Evolutionary conservation across 2,797 vertebrate species (phyloP).

Genomic region (Hydrocynus forskahlii): DNA sequence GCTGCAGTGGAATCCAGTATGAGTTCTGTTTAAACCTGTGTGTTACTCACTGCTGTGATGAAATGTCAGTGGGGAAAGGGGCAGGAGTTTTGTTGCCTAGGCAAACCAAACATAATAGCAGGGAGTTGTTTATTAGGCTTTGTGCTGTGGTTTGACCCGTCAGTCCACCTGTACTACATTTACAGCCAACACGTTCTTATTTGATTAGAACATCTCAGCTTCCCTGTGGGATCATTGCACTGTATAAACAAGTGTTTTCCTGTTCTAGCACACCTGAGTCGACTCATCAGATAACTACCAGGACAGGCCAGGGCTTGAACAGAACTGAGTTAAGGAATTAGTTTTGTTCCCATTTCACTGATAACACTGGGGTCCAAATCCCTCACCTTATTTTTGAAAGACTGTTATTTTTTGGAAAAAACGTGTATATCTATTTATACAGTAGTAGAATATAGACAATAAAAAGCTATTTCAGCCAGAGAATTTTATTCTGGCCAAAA

Average conservation of each 20-base stretch:
- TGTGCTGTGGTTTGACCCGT: not conserved
- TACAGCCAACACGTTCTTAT: not conserved
- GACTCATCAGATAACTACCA: not conserved
- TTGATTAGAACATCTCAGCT: not conserved
- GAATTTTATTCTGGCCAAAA: too few relatives aligned
- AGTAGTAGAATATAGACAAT: too few relatives aligned
- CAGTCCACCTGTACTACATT: not conserved
- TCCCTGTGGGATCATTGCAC: not conserved
- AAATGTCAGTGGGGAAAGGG: constrained; percentile 22
- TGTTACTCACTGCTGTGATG: constrained; percentile 8
- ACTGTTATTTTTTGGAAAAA: too few relatives aligned
- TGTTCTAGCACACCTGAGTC: not conserved
- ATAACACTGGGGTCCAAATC: too few relatives aligned
- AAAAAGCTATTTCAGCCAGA: too few relatives aligned
- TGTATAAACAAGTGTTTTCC: not conserved
- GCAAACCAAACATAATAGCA: constrained; percentile 24
- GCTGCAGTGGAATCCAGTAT: too few relatives aligned
- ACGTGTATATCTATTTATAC: too few relatives aligned
- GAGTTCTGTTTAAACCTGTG: not conserved
- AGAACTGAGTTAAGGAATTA: too few relatives aligned
- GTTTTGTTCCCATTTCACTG: not conserved
- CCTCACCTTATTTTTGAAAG: too few relatives aligned
- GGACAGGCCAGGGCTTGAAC: not conserved
- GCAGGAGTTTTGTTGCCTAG: constrained; percentile 20
- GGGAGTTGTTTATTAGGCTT: not conserved